phyloP scores from a whole-genome alignment of 1,140 invertebrate genomes.

The Copidosoma floridanum region DNA sequence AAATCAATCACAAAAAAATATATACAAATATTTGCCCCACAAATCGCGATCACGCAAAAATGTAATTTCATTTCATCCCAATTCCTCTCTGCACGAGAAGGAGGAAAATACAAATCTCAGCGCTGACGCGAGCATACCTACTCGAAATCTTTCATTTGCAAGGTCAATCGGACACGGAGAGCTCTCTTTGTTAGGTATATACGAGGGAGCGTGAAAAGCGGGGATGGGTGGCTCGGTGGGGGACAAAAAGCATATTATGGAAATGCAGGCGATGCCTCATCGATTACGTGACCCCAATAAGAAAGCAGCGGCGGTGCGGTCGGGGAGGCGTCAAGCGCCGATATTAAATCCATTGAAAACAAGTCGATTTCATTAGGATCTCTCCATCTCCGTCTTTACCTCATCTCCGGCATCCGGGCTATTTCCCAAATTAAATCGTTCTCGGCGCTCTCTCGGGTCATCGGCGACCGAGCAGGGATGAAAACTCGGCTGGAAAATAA shows the following conservation, averaged over 20 bases:
- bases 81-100: too few species aligned
- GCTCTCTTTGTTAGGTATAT: too few species aligned
- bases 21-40: slow-evolving; percentile 22
- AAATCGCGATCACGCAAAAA: slow-evolving; percentile 22
- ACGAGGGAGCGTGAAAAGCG: too few species aligned
- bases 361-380: slow-evolving; percentile 12
- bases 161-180: slow-evolving; percentile 7
- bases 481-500: too few species aligned
- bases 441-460: too few species aligned
- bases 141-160: neutral
- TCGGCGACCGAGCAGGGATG: too few species aligned
- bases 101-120: too few species aligned
- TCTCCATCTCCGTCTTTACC: neutral
- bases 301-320: slow-evolving; percentile 1
- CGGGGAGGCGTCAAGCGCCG: neutral
- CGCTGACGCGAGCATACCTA: neutral
- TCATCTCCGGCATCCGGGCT: neutral
- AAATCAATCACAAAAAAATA: too few species aligned
- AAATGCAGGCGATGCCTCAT: slow-evolving; percentile 6
- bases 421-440: slow-evolving; percentile 23
- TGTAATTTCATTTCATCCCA: too few species aligned
- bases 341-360: slow-evolving; percentile 27
- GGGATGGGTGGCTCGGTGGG: neutral
- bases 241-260: slow-evolving; percentile 1
- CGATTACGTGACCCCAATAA: slow-evolving; percentile 23